Evolutionary conservation across 2,888 invertebrate genomes (phyloP).

Genomic region (Aphodius granarius): DNA sequence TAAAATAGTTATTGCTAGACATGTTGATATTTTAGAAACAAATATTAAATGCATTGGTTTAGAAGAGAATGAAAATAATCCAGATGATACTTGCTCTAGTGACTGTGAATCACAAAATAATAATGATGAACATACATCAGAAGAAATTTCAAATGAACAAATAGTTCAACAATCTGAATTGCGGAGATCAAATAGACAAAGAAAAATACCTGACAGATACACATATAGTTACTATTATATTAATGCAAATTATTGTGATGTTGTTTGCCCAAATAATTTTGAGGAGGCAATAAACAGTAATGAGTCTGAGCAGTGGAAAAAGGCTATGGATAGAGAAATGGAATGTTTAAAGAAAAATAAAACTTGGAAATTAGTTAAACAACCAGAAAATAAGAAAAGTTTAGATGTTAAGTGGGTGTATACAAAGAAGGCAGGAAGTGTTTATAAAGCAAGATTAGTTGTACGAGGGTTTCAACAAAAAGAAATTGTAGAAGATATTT

Average conservation of each 20-base stretch:
- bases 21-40: conserved; percentile 23
- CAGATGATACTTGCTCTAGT: not conserved
- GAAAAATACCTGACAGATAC: conserved; percentile 14
- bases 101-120: not conserved
- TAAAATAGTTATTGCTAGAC: conserved; percentile 24
- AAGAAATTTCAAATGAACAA: not conserved
- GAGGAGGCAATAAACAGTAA: conserved; percentile 26
- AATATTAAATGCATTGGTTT: conserved; percentile 22
- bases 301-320: conserved; percentile 25
- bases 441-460: conserved; percentile 26
- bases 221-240: conserved; percentile 22
- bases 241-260: conserved; percentile 23
- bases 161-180: not conserved
- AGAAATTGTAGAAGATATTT: conserved; percentile 19
- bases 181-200: conserved; percentile 14
- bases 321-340: conserved; percentile 26
- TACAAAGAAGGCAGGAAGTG: conserved; percentile 22
- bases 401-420: conserved; percentile 30
- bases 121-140: not conserved
- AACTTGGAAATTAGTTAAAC: conserved; percentile 28
- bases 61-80: conserved; percentile 13
- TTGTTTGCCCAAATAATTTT: conserved; percentile 20
- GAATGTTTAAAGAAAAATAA: conserved; percentile 28
- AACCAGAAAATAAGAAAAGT: conserved; percentile 25
- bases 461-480: conserved; percentile 20